phyloP scores from a whole-genome alignment of 2,113 vertebrate species.

The Gambusia affinis region DNA sequence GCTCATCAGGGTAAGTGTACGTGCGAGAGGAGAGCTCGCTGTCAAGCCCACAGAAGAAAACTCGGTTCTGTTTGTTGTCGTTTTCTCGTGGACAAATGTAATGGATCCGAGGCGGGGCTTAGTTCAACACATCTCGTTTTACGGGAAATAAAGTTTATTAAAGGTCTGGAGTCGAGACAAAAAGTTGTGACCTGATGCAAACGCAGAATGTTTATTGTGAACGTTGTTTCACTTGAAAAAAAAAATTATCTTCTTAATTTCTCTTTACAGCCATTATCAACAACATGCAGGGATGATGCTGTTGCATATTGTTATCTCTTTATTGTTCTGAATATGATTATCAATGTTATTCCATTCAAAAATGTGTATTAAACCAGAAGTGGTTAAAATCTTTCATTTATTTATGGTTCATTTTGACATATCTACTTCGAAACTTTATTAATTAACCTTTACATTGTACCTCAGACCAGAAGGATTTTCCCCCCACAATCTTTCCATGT shows the following conservation, averaged over 20 bases:
- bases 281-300: too few relatives aligned
- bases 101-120: constrained; percentile 35
- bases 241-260: background rate
- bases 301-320: too few relatives aligned
- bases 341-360: background rate
- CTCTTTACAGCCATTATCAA: too few relatives aligned
- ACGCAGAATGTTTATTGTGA: background rate
- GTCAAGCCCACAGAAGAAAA: constrained; percentile 34
- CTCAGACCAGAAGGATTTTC: background rate
- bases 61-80: constrained; percentile 42
- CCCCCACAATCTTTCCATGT: background rate
- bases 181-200: background rate
- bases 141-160: constrained; percentile 53
- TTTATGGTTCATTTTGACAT: too few relatives aligned
- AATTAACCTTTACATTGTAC: background rate
- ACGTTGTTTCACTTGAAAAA: too few relatives aligned
- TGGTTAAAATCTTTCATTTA: background rate
- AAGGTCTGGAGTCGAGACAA: constrained; percentile 3
- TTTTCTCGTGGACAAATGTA: constrained; percentile 48
- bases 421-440: too few relatives aligned
- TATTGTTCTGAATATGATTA: too few relatives aligned
- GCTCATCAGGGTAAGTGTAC: constrained; percentile 49
- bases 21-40: constrained; percentile 12
- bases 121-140: constrained; percentile 57
- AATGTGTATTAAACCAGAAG: background rate